Base-by-base conservation (phyloP, 1,140 invertebrate species). In the Drosophila littoralis region DNA sequence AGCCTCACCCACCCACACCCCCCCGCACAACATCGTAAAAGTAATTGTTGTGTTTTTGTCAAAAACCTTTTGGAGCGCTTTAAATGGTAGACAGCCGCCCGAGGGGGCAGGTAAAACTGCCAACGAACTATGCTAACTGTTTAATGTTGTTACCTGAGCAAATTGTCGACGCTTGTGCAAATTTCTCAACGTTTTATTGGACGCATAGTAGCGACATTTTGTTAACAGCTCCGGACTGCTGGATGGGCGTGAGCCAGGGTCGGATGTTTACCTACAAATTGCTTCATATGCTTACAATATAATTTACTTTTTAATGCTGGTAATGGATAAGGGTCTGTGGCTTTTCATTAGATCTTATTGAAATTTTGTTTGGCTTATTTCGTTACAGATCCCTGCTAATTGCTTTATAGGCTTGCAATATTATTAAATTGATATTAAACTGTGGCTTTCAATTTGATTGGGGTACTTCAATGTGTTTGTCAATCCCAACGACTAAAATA, bases 1-100 rank as follows among this genome's bases (percentile, higher is more conserved):
- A n/a, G 4, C 46, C 33, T 6, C 7, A 22, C 50, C 12, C 33
- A 32, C 1, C 28, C 28, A 12, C 38, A 8, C 8, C n/a, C 13
- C 50, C 13, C 32, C 52, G 22, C 57, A 52, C 59, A 69, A 52
- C 81, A 61, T 89, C 84, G 84, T 89, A 89, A 89, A 89, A 89
- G 84, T 89, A 89, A 89, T 89, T 89, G 84, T 89, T 89, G 84
- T 88, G 83, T 79, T 81, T 88, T 79, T 88, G 83, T 88, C 79
- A 81, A 79, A 82, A 88, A 85, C 75, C 79, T 72, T 83, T 80
- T 81, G 83, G 71, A 63, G 57, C 66, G 67, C 73, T 88, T 82
- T 86, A 88, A 86, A 73, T 83, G 83, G 68, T 43, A 82, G 67
- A 77, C 80, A 75, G 75, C 40, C 43, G 46, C 64, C 48, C 70